A percentile compares a stretch with the other conserved stretches of the same genome.
Evolutionary conservation across 2,797 vertebrate genomes (phyloP).

Genomic region (Bovichtus variegatus): DNA sequence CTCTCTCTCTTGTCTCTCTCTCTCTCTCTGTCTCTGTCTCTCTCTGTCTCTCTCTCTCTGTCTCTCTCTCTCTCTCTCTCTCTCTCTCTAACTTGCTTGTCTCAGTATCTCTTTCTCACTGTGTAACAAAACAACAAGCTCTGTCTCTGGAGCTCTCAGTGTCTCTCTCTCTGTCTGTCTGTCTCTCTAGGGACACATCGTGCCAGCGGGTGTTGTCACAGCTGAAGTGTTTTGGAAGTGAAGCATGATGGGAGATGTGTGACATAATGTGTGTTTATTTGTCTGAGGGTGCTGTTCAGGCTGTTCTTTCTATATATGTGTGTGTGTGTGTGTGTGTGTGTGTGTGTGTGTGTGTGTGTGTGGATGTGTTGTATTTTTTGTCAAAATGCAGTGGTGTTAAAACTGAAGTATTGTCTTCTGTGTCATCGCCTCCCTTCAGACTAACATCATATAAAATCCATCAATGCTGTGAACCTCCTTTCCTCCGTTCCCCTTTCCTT

Average conservation of each 20-base stretch:
- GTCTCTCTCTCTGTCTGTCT: neutral
- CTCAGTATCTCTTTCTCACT: neutral
- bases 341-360: neutral
- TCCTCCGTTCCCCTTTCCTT: neutral
- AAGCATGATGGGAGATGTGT: slow-evolving; percentile 22
- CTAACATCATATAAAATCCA: neutral
- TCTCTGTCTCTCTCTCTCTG: neutral
- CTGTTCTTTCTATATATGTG: neutral
- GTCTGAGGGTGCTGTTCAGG: neutral
- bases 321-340: neutral
- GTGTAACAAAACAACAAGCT: slow-evolving; percentile 8
- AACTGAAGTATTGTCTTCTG: neutral
- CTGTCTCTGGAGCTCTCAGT: neutral
- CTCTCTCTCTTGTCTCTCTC: neutral
- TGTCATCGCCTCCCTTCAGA: neutral
- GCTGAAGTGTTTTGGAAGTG: slow-evolving; percentile 25
- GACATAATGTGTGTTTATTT: neutral
- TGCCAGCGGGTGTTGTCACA: slow-evolving; percentile 33
- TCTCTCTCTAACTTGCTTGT: no score
- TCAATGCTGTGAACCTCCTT: neutral
- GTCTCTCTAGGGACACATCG: slow-evolving; percentile 7
- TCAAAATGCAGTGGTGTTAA: neutral
- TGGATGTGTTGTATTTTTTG: neutral
- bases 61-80: neutral
- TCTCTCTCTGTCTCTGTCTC: neutral